Percentiles rank a stretch among this genome's conserved stretches.
Evolutionary conservation across 2,888 invertebrate species (phyloP).

Genomic region (Balanococcus diminutus): DNA sequence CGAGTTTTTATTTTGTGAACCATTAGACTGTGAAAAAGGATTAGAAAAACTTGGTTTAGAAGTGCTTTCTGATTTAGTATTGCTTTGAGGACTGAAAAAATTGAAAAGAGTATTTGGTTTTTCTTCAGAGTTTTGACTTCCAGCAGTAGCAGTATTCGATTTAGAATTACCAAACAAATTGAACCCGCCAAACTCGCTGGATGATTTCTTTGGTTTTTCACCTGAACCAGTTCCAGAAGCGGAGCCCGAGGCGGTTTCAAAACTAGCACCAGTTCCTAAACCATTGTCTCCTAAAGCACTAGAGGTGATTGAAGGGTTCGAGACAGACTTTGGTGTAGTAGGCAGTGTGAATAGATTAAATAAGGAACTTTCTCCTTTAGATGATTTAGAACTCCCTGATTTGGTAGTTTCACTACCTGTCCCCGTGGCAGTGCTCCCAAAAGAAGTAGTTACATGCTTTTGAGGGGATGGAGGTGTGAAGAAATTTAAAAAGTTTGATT

Average conservation of each 20-base stretch:
- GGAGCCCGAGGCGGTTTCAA: too few species aligned
- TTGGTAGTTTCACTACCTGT: background rate
- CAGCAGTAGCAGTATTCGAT: background rate
- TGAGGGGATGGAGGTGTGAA: too few species aligned
- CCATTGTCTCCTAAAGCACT: too few species aligned
- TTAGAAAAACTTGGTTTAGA: background rate
- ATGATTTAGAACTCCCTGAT: background rate
- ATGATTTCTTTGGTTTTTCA: background rate
- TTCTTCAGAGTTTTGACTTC: background rate
- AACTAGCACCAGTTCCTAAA: background rate
- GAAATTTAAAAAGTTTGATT: too few species aligned
- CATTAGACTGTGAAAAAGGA: background rate
- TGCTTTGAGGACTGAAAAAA: background rate
- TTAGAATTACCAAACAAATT: background rate
- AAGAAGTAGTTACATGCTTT: too few species aligned
- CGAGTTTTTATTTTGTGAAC: background rate
- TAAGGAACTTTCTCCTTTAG: too few species aligned
- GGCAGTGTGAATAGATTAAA: too few species aligned
- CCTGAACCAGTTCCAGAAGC: background rate
- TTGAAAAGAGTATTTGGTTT: background rate
- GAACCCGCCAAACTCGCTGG: background rate
- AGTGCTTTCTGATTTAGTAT: background rate
- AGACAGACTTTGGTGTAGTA: too few species aligned
- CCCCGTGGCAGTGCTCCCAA: too few species aligned
- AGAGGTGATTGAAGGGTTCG: too few species aligned